Base-by-base conservation (phyloP, 2,113 vertebrate species). In the Pterocles orientalis region DNA sequence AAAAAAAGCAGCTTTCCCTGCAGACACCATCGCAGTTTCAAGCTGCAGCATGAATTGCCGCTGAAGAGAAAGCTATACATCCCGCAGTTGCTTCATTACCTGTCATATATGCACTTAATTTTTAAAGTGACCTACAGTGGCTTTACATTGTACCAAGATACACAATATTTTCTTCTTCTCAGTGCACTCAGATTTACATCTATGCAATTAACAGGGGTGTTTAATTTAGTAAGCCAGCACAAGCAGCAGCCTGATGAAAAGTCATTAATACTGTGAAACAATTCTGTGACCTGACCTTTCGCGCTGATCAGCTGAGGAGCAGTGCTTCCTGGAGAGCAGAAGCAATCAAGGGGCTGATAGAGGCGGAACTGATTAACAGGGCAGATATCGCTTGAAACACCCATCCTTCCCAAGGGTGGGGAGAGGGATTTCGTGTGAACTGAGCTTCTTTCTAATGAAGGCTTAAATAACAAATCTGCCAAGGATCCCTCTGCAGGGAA, bases 131-230 rank as follows among this genome's bases (percentile, higher is more conserved):
- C 39, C 25, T 47, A 7, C 7, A 9, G 1, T n/a, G 34, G 19
- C 28, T 91, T 82, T 53, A 60, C 19, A 10, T n/a, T 0, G 0
- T 29, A 15, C 33, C 45, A 18, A 79, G 56, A 33, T 1, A n/a
- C 8, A 28, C 2, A 4, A 1, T 3, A 25, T 18, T 79, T 60
- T 39, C 57, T 88, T 70, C 36, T 57, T 65, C 65, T 87, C 39
- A 6, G 25, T 24, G 7, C 70, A 70, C 73, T 76, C 45, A n/a
- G 47, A 18, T 76, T 68, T 79, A 10, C 23, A 41, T 23, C 43
- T n/a, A 2, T 41, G 58, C 70, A 82, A 48, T 92, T 66, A 58
- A 33, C 60, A 86, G 25, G 0, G 0, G 12, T 18, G 7, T 36
- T 89, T 87, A 33, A 54, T 86, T 68, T 53, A 39, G 71, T 79